A percentile compares a stretch with the other conserved stretches of the same genome.
These are phyloP conservation scores for Tragopan temminckii DNA, from an alignment of 2,797 vertebrate genomes.

Conservation along the genomic window DNA sequence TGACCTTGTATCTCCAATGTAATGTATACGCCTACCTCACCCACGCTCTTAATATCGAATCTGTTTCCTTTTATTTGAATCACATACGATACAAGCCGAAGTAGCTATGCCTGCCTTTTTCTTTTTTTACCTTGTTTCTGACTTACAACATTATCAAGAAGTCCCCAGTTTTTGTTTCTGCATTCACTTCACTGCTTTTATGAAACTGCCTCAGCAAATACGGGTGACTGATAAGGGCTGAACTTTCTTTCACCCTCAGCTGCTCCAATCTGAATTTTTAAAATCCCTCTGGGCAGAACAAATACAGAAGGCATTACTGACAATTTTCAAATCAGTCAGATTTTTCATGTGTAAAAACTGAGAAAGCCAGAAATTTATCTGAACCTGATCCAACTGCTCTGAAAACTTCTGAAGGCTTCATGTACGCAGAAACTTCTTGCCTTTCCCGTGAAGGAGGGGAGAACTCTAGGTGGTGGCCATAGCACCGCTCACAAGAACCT, in stretches of 20 bases:
- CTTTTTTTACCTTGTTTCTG: background rate
- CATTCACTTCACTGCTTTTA: background rate
- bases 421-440: background rate
- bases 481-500: background rate
- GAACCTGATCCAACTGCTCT: background rate
- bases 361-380: background rate
- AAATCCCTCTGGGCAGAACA: background rate
- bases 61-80: background rate
- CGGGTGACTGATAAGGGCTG: background rate
- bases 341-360: background rate
- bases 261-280: background rate
- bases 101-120: background rate
- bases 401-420: background rate
- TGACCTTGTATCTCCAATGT: background rate
- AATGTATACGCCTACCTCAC: background rate
- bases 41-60: accelerated
- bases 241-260: constrained; percentile 15
- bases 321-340: background rate
- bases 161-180: background rate
- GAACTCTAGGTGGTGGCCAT: background rate
- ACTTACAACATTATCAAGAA: background rate
- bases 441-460: background rate
- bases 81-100: background rate
- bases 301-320: background rate
- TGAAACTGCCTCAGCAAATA: background rate